These are phyloP conservation scores for Etheostoma cragini DNA, from an alignment of 2,113 vertebrate genomes.

Conservation along the genomic window DNA sequence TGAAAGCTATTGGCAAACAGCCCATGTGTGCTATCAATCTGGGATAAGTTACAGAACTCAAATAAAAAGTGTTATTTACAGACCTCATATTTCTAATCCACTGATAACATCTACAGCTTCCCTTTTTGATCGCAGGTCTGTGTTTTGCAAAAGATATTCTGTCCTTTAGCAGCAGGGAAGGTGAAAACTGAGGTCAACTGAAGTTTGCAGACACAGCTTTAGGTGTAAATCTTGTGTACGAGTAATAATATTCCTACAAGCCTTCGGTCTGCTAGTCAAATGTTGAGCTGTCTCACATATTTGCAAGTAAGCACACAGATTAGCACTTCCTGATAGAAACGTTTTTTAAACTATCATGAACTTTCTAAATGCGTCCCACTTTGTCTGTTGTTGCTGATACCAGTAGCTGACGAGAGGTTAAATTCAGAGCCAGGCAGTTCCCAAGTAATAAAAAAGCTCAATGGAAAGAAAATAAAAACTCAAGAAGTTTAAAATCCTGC, in stretches of 20 bases:
- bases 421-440: background rate
- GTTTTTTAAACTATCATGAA: background rate
- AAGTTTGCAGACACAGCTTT: slow-evolving; percentile 42
- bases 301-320: background rate
- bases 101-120: slow-evolving; percentile 41
- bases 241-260: background rate
- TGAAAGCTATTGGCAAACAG: slow-evolving; percentile 13
- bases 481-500: background rate
- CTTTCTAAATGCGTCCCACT: background rate
- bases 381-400: slow-evolving; percentile 22
- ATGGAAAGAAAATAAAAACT: background rate
- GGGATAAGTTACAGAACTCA: slow-evolving; percentile 28
- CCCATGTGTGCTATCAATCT: slow-evolving; percentile 10
- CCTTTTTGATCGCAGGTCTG: slow-evolving; percentile 25
- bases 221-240: slow-evolving; percentile 21
- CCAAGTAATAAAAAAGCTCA: background rate
- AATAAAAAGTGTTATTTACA: slow-evolving; percentile 40
- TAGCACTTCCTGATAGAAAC: background rate
- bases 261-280: background rate
- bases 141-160: background rate
- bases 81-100: slow-evolving; percentile 29
- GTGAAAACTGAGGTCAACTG: background rate
- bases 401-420: background rate
- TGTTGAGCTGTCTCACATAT: slow-evolving; percentile 2
- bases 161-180: background rate